These are phyloP conservation scores for Notamacropus eugenii DNA, from an alignment of 2,797 vertebrate genomes.

Conservation along the genomic window DNA sequence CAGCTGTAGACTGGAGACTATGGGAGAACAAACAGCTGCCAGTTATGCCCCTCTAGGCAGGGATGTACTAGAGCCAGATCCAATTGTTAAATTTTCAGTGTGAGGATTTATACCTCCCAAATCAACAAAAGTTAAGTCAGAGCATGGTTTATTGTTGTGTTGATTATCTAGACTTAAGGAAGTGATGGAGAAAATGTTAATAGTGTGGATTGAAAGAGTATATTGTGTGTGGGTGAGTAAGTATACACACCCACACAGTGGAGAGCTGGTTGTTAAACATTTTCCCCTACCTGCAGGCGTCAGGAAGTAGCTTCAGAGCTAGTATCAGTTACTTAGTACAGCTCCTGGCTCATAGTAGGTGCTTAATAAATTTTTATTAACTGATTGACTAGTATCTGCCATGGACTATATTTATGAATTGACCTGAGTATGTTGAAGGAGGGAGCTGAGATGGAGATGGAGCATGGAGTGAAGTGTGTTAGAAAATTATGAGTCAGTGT, in stretches of 20 bases:
- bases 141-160: neutral
- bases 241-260: neutral
- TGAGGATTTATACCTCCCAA: neutral
- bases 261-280: neutral
- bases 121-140: neutral
- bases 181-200: neutral
- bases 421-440: neutral
- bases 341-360: neutral
- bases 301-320: neutral
- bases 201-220: neutral
- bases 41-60: neutral
- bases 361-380: neutral
- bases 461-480: neutral
- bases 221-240: neutral
- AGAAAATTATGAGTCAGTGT: neutral
- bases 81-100: neutral
- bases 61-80: neutral
- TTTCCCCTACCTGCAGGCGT: neutral
- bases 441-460: neutral
- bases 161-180: neutral
- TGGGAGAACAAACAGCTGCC: neutral
- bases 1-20: neutral
- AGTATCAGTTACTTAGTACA: neutral
- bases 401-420: neutral
- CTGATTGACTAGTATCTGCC: neutral